Base-by-base conservation (phyloP, 1,140 invertebrate species). In the Drosophila pruinosa region DNA sequence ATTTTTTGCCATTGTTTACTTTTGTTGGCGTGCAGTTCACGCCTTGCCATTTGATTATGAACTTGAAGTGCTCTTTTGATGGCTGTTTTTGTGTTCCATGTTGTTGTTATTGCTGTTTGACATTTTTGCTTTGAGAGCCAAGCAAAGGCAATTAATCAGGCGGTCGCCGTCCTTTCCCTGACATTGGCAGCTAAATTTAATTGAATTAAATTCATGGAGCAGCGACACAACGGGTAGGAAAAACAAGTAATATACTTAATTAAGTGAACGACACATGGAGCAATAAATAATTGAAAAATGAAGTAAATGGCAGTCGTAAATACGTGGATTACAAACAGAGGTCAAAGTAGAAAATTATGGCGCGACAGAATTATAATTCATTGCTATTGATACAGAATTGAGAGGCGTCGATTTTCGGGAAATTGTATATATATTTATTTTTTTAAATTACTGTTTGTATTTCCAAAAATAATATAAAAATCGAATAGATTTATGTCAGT, bases 21-120 rank as follows among this genome's bases (percentile, higher is more conserved):
- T 61, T 53, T 48, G 47, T 47, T 63, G n/a, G 70, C 74, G 70
- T 69, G 70, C 71, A 73, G 43, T 70, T 73, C 64, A 62, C 58
- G 74, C 74, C 70, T 76, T 73, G 47, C 53, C 34, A 63, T 63
- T 69, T 69, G 64, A 58, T 76, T 73, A 73, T 62, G 53, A 63
- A 68, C 56, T 57, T 50, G 36, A 54, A 72, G 64, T 62, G 41
- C 15, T 43, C 8, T 52, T 43, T 43, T 43, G 15, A 26, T 54
- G 17, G 17, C 21, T 52, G 6, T 12, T n/a, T 21, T 15, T 17
- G 21, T 58, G 17, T 47, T 47, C 17, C n/a, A 26, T 36, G 21
- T 17, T 12, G 14, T 38, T 57, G 4, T 24, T 63, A 22, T 28
- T 31, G 26, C 24, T 14, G 43, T 45, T 45, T 36, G 38, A 68